phyloP scores from a whole-genome alignment of 2,797 vertebrate genomes.

The Gambelia wislizenii region DNA sequence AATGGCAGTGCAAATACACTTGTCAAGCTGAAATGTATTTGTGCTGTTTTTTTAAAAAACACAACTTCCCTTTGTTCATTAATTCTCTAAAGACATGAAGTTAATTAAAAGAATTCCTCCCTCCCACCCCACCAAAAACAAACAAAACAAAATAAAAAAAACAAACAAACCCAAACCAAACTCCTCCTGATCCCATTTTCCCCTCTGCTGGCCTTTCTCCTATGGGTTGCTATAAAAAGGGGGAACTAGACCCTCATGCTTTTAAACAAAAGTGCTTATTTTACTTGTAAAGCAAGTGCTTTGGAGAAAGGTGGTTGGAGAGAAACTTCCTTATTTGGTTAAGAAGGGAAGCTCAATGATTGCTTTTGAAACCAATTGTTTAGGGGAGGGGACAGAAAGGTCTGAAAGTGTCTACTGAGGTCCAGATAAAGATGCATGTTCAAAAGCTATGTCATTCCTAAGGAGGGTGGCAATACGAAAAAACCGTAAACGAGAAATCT shows the following conservation, averaged over 20 bases:
- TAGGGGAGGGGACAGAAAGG: background rate
- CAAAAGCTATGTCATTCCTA: background rate
- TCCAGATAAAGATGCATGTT: background rate
- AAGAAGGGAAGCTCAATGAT: constrained; percentile 22
- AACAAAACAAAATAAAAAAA: constrained; percentile 62
- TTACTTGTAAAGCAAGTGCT: constrained; percentile 86
- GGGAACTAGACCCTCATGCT: constrained; percentile 73
- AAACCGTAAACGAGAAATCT: background rate
- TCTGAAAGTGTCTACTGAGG: constrained; percentile 11
- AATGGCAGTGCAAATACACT: constrained; percentile 78
- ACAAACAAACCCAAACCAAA: constrained; percentile 35
- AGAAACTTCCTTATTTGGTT: constrained; percentile 74
- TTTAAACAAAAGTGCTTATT: constrained; percentile 86
- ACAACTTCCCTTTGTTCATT: constrained; percentile 63
- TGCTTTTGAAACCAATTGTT: constrained; percentile 7
- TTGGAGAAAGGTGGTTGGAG: constrained; percentile 79
- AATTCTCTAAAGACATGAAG: constrained; percentile 63
- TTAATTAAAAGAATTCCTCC: constrained; percentile 50
- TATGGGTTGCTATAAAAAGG: constrained; percentile 60
- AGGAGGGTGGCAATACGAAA: background rate
- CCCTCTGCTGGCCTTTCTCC: constrained; percentile 52
- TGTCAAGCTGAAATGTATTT: constrained; percentile 68
- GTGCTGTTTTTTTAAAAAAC: constrained; percentile 65
- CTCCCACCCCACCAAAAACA: constrained; percentile 58
- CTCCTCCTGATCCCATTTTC: constrained; percentile 55